Evolutionary conservation across 1,140 invertebrate genomes (phyloP), one percentile per base, ranked within the genome.

Genomic region (Melitaea cinxia): DNA sequence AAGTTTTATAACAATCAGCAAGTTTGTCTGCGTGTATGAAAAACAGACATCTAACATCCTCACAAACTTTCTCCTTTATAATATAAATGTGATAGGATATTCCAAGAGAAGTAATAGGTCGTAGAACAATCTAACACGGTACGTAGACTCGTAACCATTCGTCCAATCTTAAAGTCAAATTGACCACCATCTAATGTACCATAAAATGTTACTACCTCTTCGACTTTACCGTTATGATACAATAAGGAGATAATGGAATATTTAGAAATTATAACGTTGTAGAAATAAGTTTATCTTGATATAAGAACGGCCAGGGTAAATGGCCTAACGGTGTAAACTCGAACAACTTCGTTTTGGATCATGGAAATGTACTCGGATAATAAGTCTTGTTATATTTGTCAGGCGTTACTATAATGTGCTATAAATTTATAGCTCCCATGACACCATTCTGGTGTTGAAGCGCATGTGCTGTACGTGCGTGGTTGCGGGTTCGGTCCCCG

Each of bases 301-400:
- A 17, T 42, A 19, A 39, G 56, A 37, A 47, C 19, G 42, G 19
- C 12, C 26, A 47, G 56, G 55, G 56, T 26, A 58, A 58, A 58
- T 49, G 26, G 19, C 56, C 56, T 58, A 58, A 58, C 56, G 56
- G 56, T 58, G 56, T 28, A 58, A 45, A 58, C 42, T 49, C 23
- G 54, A 42, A 19, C 24, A 14, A 47, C 10, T 47, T n/a, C 45
- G 6, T 6, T 24, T 15, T 19, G 12, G 6, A 52, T 52, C 49
- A 52, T 30, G 17, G 21, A 12, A 52, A 52, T 52, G 37, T 42
- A 7, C 14, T 14, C 37, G 17, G 37, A 42, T 42, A 17, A 42
- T 42, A 42, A 42, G 37, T 14, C 15, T 42, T 17, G 37, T 42
- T 42, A 17, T 42, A 42, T 9, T 33, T 10, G 9, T 42, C 15